phyloP scores from a whole-genome alignment of 2,888 invertebrate species.

The Ophioninae sp. region DNA sequence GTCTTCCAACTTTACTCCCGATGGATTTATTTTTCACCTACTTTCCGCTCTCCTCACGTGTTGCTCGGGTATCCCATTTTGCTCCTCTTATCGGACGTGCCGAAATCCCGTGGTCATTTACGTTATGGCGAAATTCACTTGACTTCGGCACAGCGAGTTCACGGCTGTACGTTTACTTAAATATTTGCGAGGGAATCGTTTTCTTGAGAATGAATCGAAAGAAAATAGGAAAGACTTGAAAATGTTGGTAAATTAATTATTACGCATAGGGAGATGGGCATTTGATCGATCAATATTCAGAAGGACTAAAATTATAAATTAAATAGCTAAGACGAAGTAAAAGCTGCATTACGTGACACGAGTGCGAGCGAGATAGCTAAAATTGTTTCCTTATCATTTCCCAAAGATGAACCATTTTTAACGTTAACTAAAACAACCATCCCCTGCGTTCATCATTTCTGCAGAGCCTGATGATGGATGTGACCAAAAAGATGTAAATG shows the following conservation, averaged over 20 bases:
- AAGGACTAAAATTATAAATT: too few species aligned
- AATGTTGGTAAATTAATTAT: background rate
- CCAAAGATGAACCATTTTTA: too few species aligned
- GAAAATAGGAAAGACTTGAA: background rate
- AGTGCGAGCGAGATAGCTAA: too few species aligned
- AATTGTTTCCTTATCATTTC: too few species aligned
- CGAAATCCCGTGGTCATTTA: background rate
- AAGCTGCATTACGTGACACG: too few species aligned
- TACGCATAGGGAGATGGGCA: background rate
- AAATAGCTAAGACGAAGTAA: too few species aligned
- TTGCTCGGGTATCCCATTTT: background rate
- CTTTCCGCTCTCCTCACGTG: constrained; percentile 10
- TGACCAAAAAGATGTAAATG: too few species aligned
- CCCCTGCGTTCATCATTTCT: too few species aligned
- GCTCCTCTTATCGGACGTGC: constrained; percentile 1
- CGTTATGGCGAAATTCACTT: background rate
- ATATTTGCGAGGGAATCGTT: background rate
- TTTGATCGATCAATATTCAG: too few species aligned
- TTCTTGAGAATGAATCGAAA: background rate
- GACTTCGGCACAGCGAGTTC: background rate
- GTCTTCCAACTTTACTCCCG: constrained; percentile 19
- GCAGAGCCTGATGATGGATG: too few species aligned
- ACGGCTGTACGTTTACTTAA: background rate
- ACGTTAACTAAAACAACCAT: too few species aligned
- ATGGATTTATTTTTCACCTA: constrained; percentile 23